Evolutionary conservation across 2,113 vertebrate genomes (phyloP).

Genomic region (Galemys pyrenaicus): DNA sequence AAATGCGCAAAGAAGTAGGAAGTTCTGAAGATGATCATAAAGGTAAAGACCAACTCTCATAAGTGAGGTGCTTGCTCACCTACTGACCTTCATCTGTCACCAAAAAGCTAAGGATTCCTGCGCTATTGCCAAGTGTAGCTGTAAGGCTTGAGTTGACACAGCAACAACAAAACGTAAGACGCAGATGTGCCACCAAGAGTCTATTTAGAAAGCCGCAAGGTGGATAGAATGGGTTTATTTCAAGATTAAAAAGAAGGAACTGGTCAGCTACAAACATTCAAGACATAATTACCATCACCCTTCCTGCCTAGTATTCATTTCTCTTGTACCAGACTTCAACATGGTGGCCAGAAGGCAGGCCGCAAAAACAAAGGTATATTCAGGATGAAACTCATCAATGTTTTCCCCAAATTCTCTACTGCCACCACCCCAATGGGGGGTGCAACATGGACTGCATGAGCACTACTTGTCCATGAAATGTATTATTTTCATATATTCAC

Average conservation of each 20-base stretch:
- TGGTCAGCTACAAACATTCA: neutral
- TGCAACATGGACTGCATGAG: neutral
- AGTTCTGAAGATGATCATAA: neutral
- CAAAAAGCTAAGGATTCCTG: neutral
- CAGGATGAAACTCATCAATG: neutral
- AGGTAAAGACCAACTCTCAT: neutral
- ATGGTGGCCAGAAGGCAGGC: neutral
- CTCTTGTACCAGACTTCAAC: neutral
- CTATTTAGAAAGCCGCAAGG: neutral
- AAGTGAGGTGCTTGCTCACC: neutral
- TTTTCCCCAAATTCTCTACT: neutral
- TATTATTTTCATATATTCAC: neutral
- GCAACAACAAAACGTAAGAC: neutral
- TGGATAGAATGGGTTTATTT: neutral
- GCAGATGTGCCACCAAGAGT: neutral
- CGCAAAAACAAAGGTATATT: neutral
- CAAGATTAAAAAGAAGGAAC: neutral
- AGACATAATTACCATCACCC: neutral
- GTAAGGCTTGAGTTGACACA: neutral
- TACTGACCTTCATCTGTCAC: neutral
- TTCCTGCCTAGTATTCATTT: neutral
- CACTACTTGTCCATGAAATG: neutral
- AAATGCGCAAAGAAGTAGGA: neutral
- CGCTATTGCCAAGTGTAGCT: neutral
- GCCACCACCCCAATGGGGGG: too few species aligned